Evolutionary conservation across 2,113 vertebrate species (phyloP).

Genomic region (Cacatua alba): DNA sequence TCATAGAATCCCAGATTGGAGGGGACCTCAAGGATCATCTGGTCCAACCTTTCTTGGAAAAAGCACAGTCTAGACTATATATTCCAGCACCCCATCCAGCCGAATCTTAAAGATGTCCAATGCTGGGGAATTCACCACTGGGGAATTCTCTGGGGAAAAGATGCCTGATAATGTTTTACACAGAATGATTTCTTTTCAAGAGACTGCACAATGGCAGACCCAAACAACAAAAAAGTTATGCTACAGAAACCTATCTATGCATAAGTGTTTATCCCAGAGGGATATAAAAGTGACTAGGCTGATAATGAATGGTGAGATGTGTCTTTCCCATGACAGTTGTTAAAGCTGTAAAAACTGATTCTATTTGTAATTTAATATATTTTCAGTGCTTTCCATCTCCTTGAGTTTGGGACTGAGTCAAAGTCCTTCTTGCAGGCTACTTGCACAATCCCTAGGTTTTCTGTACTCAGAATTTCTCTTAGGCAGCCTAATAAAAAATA

Average conservation of each 20-base stretch:
- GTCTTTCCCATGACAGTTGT: background rate
- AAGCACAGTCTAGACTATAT: background rate
- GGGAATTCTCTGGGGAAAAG: background rate
- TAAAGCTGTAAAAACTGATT: background rate
- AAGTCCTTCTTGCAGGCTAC: background rate
- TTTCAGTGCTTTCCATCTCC: background rate
- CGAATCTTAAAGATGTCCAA: fast-evolving
- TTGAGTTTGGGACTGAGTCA: background rate
- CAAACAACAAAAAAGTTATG: background rate
- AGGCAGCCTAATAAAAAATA: background rate
- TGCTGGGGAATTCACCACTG: background rate
- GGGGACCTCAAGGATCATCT: background rate
- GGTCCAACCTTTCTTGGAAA: background rate
- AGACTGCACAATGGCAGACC: background rate
- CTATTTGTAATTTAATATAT: background rate
- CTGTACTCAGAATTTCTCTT: background rate
- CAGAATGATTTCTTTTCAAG: background rate
- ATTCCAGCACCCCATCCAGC: background rate
- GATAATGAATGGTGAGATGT: background rate
- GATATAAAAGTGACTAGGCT: background rate
- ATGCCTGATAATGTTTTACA: background rate
- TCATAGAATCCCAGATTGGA: background rate
- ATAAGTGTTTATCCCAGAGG: background rate
- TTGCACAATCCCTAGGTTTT: background rate
- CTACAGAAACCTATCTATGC: background rate